Base-by-base conservation (phyloP, 2,888 invertebrate species). In the Chorisops tibialis region DNA sequence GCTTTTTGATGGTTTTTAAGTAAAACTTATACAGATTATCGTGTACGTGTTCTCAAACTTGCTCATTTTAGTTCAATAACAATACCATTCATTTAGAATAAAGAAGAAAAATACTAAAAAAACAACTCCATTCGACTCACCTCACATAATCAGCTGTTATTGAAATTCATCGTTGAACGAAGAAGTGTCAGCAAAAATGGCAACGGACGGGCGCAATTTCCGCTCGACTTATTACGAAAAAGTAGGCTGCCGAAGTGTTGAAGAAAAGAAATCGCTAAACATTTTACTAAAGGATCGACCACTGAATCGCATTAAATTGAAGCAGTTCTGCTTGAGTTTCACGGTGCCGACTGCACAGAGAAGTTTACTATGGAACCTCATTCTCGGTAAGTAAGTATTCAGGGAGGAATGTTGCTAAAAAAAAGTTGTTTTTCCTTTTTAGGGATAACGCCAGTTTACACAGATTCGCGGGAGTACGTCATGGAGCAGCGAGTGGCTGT, bases 221-320 rank as follows among this genome's bases (percentile, higher is more conserved):
- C 85, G 91, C 37, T 90, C 89, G 0, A 86, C 88, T 2, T 91
- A 91, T 72, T 91, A 91, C 70, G 91, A 90, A 77, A 91, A 91
- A 80, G 92, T 94, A 11, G 94, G 94, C 38, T 93, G 93, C 77
- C 85, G 91, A 67, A 90, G 90, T 68, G 91, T 94, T 0, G 94
- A 94, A 77, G 92, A 92, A 72, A 93, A 92, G 75, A 93, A 91
- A 79, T 93, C 93, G 0, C 79, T 95, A 43, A 93, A 95, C 79
- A 92, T 93, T 71, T 79, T 95, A 11, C 80, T 95, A 70, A 92
- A 93, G 72, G 94, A 95, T 68, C 89, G 88, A 71, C 88, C 87
- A 12, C 82, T 89, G 75, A 93, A 92, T 73, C 83, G 83, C 71
- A 83, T 83, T 6, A 92, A 92, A 76, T 74, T 96, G 24, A 87